A percentile compares a stretch with the other conserved stretches of the same genome.
phyloP scores from a whole-genome alignment of 1,140 invertebrate species.

The Liolophura sinensis region DNA sequence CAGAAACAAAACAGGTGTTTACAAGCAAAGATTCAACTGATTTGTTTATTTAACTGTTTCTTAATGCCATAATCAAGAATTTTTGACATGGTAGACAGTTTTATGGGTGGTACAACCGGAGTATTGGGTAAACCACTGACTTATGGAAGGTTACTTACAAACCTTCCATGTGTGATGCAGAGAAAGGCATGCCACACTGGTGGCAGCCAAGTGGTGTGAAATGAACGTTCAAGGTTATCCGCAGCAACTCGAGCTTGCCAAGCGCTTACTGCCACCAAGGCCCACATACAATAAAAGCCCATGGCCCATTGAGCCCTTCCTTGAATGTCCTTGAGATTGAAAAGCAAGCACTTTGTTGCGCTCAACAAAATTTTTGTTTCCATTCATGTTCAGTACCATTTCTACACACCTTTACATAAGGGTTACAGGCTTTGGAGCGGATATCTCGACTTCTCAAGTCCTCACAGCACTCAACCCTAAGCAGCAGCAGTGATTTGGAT shows the following conservation, averaged over 20 bases:
- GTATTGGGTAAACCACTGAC: too few relatives aligned
- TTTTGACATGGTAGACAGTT: too few relatives aligned
- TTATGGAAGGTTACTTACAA: too few relatives aligned
- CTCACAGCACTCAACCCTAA: constrained; percentile 50
- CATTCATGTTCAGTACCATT: neutral
- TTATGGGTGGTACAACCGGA: too few relatives aligned
- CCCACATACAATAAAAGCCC: neutral
- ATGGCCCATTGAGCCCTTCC: neutral
- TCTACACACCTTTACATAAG: constrained; percentile 47
- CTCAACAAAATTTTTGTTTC: neutral
- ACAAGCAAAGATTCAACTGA: too few relatives aligned
- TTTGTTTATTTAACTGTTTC: too few relatives aligned
- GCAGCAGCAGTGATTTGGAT: constrained; percentile 35
- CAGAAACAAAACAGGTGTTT: too few relatives aligned
- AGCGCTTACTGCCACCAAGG: neutral
- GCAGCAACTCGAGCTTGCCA: neutral
- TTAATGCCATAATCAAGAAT: too few relatives aligned
- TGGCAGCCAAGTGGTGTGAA: too few relatives aligned
- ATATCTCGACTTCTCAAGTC: constrained; percentile 40
- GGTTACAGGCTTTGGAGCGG: constrained; percentile 41
- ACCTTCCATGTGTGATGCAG: too few relatives aligned
- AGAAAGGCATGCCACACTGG: too few relatives aligned
- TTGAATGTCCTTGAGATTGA: neutral
- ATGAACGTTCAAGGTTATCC: neutral
- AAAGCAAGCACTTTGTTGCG: neutral